These are phyloP conservation scores for Amphibalanus amphitrite DNA, from an alignment of 1,140 invertebrate species.

Conservation along the genomic window DNA sequence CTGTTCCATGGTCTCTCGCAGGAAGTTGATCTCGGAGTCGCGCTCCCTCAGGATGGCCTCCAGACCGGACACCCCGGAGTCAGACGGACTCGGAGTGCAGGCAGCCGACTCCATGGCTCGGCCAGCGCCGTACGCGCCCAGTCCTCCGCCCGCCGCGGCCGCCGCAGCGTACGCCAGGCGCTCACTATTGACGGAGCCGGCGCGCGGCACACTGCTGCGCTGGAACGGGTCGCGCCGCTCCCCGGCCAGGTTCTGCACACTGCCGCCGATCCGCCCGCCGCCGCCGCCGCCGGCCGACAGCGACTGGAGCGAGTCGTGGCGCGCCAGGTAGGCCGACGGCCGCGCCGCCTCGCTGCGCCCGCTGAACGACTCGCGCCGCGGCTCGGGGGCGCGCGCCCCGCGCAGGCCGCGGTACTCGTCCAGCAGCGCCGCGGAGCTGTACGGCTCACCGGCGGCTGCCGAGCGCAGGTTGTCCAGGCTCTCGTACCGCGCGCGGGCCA, in stretches of 20 bases:
- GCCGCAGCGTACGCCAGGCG: neutral
- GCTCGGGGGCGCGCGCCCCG: neutral
- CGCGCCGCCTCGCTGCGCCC: neutral
- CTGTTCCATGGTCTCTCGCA: constrained; percentile 56
- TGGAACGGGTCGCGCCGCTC: neutral
- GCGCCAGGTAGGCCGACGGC: neutral
- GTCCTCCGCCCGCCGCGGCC: neutral
- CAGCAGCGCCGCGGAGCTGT: neutral
- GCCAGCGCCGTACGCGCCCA: neutral
- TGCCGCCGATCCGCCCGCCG: neutral
- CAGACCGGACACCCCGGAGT: constrained; percentile 60
- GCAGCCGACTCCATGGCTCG: constrained; percentile 25
- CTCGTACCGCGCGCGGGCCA: neutral
- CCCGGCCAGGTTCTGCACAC: neutral
- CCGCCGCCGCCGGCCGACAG: neutral
- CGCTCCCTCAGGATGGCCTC: constrained; percentile 51
- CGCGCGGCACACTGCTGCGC: neutral
- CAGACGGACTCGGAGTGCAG: constrained; percentile 60
- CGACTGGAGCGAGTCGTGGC: neutral
- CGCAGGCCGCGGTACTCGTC: neutral
- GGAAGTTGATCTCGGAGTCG: constrained; percentile 49
- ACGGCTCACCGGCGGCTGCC: neutral
- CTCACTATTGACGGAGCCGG: neutral
- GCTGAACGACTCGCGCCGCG: neutral
- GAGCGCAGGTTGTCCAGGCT: neutral